Conservation (phyloP, 2,888 invertebrate species). For the Margaritifera margaritifera region DNA sequence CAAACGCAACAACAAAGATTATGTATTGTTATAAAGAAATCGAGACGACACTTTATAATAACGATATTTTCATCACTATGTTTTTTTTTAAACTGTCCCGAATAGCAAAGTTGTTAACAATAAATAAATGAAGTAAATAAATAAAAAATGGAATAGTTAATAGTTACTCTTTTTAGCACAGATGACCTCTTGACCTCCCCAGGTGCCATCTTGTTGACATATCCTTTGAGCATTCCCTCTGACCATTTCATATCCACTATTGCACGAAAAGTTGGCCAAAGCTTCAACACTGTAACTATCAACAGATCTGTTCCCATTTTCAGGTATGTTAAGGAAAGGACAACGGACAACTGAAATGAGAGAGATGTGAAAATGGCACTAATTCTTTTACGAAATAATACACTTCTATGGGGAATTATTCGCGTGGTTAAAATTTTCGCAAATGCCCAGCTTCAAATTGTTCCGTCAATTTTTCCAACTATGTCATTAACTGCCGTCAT, state of each 20-base stretch:
- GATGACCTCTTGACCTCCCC: slow-evolving; percentile 40
- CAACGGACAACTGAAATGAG: slow-evolving; percentile 53
- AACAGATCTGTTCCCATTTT: slow-evolving; percentile 51
- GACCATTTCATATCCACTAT: slow-evolving; percentile 31
- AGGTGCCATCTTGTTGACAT: slow-evolving; percentile 47
- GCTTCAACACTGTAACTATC: slow-evolving; percentile 42
- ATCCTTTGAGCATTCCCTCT: slow-evolving; percentile 19
- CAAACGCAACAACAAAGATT: too few relatives aligned
- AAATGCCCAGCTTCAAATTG: too few relatives aligned
- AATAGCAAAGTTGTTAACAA: neutral
- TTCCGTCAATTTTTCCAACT: too few relatives aligned
- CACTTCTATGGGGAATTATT: neutral
- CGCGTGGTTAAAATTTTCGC: too few relatives aligned
- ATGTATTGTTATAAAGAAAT: too few relatives aligned
- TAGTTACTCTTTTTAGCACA: slow-evolving; percentile 39
- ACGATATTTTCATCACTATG: too few relatives aligned
- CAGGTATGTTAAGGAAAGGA: slow-evolving; percentile 42
- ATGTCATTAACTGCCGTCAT: too few relatives aligned
- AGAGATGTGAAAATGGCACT: neutral
- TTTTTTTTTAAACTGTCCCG: too few relatives aligned
- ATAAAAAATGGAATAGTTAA: slow-evolving; percentile 7
- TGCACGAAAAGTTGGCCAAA: slow-evolving; percentile 47
- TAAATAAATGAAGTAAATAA: slow-evolving; percentile 3
- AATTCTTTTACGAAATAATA: neutral
- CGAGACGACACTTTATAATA: too few relatives aligned